These are phyloP conservation scores for Tenthredo distinguenda DNA, from an alignment of 2,888 invertebrate genomes.

Conservation along the genomic window DNA sequence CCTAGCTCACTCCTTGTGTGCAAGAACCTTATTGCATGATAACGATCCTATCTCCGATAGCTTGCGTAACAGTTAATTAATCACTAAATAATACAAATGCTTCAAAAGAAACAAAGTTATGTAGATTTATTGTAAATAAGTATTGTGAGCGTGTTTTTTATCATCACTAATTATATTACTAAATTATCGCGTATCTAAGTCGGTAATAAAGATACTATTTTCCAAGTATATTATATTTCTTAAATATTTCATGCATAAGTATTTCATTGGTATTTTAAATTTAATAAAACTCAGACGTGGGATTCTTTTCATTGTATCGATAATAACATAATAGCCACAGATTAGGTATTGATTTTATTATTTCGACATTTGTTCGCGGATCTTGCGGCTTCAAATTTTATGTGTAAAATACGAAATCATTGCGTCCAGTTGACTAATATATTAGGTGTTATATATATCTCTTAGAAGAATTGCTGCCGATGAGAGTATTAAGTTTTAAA, in stretches of 20 bases:
- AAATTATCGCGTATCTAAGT: constrained; percentile 34
- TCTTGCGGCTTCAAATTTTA: not conserved
- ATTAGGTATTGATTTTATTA: not conserved
- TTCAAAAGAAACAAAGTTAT: constrained; percentile 11
- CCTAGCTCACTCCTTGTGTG: constrained; percentile 59
- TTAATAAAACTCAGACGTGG: constrained; percentile 15
- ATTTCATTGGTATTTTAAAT: constrained; percentile 6
- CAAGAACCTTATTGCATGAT: constrained; percentile 60
- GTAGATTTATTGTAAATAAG: constrained; percentile 34
- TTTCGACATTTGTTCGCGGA: not conserved
- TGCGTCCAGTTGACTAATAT: not conserved
- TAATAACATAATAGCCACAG: not conserved
- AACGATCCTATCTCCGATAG: constrained; percentile 58
- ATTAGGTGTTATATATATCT: not conserved
- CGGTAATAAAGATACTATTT: constrained; percentile 6
- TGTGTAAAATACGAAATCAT: not conserved
- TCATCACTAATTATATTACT: constrained; percentile 5
- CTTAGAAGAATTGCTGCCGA: constrained; percentile 10
- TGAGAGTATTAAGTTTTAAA: constrained; percentile 4
- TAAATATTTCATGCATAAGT: constrained; percentile 7
- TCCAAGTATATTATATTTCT: constrained; percentile 10
- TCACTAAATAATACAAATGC: constrained; percentile 47
- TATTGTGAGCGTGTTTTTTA: constrained; percentile 33
- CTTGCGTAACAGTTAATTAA: constrained; percentile 57
- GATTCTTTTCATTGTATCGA: constrained; percentile 13